phyloP scores from a whole-genome alignment of 2,888 invertebrate species.

The Tiliacea citrago region DNA sequence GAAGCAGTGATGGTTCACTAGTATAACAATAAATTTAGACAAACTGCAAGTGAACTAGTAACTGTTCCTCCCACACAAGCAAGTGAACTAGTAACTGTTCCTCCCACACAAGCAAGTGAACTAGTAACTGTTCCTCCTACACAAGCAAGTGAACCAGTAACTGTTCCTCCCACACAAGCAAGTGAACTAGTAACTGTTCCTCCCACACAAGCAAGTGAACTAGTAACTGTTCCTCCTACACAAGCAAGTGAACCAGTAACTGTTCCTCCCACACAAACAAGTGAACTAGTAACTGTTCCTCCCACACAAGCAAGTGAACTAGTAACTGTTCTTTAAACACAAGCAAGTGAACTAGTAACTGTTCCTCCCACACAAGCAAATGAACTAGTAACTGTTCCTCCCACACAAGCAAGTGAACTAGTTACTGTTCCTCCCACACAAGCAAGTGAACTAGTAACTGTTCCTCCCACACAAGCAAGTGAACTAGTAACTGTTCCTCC shows the following conservation, averaged over 20 bases:
- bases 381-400: neutral
- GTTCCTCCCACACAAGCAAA: neutral
- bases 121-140: neutral
- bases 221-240: neutral
- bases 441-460: no score
- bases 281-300: neutral
- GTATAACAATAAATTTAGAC: neutral
- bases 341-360: no score
- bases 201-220: constrained; percentile 4
- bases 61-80: neutral
- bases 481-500: neutral
- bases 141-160: no score
- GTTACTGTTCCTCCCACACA: neutral
- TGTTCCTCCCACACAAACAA: neutral
- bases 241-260: no score
- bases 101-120: constrained; percentile 1
- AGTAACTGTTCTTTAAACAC: no score
- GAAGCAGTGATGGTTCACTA: neutral
- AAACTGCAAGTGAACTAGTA: neutral
- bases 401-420: no score
- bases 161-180: neutral
- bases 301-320: no score
- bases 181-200: neutral
- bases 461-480: neutral
- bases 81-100: no score